Percentiles rank a stretch among this genome's conserved stretches.
Conservation (phyloP, 2,797 vertebrate species). For the Phoebastria nigripes region DNA sequence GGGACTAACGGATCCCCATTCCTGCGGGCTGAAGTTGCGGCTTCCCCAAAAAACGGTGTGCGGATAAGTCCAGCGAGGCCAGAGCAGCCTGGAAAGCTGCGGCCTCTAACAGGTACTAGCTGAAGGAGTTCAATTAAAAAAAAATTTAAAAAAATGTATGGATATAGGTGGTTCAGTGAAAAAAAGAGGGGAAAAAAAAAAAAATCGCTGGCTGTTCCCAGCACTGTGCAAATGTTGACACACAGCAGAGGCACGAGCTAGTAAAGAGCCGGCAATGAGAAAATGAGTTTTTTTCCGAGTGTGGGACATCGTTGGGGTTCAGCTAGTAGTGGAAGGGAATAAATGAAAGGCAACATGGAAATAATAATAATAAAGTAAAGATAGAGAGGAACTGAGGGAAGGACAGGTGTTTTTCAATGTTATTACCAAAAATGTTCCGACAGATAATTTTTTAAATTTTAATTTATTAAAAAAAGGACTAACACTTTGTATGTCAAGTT, state of each 20-base stretch:
- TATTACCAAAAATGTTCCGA: not conserved
- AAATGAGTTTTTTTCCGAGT: not conserved
- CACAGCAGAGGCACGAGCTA: not conserved
- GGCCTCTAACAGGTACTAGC: not conserved
- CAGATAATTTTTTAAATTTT: not conserved
- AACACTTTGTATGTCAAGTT: not conserved
- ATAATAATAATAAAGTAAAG: not conserved
- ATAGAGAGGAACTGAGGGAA: not conserved
- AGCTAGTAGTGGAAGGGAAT: not conserved
- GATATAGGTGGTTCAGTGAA: not conserved
- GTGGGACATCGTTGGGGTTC: rapidly evolving
- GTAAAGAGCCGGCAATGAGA: not conserved
- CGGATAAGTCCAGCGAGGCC: not conserved
- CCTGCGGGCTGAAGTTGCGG: not conserved
- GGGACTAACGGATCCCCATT: constrained; percentile 2
- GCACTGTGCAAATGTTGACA: not conserved
- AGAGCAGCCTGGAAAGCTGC: not conserved
- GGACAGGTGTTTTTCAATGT: not conserved
- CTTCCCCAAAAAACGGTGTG: not conserved
- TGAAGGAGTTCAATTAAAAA: not conserved
- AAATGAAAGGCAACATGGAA: not conserved
- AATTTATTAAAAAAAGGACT: not conserved
- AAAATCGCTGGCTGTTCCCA: not conserved
- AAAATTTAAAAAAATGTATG: no score
- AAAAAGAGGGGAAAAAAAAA: not conserved